These are phyloP conservation scores for Drosophila eohydei DNA, from an alignment of 2,888 invertebrate species.

Conservation along the genomic window DNA sequence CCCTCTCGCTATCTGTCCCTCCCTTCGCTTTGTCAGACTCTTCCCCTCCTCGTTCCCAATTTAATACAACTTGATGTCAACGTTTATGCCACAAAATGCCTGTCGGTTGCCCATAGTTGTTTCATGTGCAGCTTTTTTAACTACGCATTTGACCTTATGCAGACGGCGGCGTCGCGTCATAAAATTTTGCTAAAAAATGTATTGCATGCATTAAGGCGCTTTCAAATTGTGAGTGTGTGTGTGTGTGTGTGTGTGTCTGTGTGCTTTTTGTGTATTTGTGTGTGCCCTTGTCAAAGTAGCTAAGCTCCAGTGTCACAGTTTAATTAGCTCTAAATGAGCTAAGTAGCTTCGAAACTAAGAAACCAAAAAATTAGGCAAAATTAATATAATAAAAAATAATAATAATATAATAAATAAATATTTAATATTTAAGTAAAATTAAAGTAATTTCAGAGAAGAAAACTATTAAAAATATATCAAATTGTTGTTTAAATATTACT, in stretches of 20 bases:
- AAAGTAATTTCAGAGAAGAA: neutral
- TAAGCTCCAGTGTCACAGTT: neutral
- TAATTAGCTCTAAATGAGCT: neutral
- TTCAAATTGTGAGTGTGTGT: conserved; percentile 22
- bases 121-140: neutral
- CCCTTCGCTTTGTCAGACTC: neutral
- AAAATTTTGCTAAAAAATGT: conserved; percentile 50
- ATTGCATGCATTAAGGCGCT: conserved; percentile 38
- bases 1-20: no score
- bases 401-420: neutral
- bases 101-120: neutral
- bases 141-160: conserved; percentile 12
- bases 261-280: no score
- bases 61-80: no score
- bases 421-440: neutral
- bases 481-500: no score
- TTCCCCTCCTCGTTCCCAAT: neutral
- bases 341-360: neutral
- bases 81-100: neutral
- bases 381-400: neutral
- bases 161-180: conserved; percentile 14
- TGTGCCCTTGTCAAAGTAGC: neutral
- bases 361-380: neutral
- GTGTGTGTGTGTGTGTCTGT: neutral
- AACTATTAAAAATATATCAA: neutral